A percentile compares a stretch with the other conserved stretches of the same genome.
phyloP scores from a whole-genome alignment of 2,888 invertebrate genomes.

The Syrista parreyssii region DNA sequence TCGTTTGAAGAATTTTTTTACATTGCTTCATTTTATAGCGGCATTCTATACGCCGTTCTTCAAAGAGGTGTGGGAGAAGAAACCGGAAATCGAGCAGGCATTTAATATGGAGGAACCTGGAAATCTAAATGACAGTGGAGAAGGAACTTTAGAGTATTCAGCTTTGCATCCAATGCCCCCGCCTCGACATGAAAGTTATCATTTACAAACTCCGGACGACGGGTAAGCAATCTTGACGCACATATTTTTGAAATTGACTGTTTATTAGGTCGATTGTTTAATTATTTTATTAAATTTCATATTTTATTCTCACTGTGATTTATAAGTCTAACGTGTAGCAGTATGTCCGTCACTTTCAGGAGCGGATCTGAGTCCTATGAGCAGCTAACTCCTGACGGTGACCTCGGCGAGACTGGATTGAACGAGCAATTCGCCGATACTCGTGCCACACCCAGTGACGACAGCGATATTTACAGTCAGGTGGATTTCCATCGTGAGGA shows the following conservation, averaged over 20 bases:
- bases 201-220: constrained; percentile 71
- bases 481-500: constrained; percentile 75
- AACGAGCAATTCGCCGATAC: constrained; percentile 62
- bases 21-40: constrained; percentile 69
- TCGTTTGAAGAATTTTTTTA: neutral
- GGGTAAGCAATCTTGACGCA: constrained; percentile 63
- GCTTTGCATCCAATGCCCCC: constrained; percentile 77
- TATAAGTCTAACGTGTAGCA: constrained; percentile 63
- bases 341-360: constrained; percentile 67
- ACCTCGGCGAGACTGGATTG: constrained; percentile 58
- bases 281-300: constrained; percentile 32
- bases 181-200: constrained; percentile 83
- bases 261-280: constrained; percentile 28
- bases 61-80: constrained; percentile 96
- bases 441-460: constrained; percentile 71
- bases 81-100: constrained; percentile 93
- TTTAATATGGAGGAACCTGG: constrained; percentile 86
- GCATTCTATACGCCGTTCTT: constrained; percentile 96
- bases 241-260: neutral
- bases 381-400: constrained; percentile 69
- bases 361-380: constrained; percentile 72
- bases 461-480: constrained; percentile 75
- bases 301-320: constrained; percentile 10
- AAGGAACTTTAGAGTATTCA: constrained; percentile 74
- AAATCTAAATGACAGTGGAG: constrained; percentile 74